Evolutionary conservation across 1,140 invertebrate species (phyloP).

Genomic region (Lepidurus packardi): DNA sequence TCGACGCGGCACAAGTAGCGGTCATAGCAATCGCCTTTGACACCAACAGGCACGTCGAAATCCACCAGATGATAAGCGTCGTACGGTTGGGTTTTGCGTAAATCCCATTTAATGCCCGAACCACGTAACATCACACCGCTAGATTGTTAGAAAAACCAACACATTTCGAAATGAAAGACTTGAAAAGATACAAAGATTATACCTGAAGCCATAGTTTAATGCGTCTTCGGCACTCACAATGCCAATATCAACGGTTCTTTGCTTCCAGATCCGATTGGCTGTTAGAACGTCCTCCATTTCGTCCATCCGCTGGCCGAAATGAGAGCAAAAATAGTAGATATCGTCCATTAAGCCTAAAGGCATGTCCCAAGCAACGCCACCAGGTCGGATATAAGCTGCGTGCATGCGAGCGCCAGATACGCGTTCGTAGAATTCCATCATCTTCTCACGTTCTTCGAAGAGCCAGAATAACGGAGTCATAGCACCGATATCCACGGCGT

Average conservation of each 20-base stretch:
- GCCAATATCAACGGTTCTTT: slow-evolving; percentile 82
- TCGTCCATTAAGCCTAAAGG: slow-evolving; percentile 93
- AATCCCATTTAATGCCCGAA: slow-evolving; percentile 97
- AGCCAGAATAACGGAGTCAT: slow-evolving; percentile 98
- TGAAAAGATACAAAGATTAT: too few species aligned
- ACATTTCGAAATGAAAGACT: too few species aligned
- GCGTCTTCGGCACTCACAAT: slow-evolving; percentile 83
- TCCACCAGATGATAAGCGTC: slow-evolving; percentile 90
- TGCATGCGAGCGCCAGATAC: slow-evolving; percentile 96
- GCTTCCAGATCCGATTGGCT: slow-evolving; percentile 87
- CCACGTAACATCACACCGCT: slow-evolving; percentile 94
- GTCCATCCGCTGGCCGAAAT: slow-evolving; percentile 82
- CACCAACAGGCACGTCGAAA: slow-evolving; percentile 94
- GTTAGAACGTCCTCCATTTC: slow-evolving; percentile 92
- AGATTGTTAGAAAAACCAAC: too few species aligned
- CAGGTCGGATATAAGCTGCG: slow-evolving; percentile 89
- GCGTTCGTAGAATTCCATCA: slow-evolving; percentile 71
- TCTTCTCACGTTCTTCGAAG: slow-evolving; percentile 96
- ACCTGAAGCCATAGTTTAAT: slow-evolving; percentile 84
- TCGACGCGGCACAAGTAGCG: slow-evolving; percentile 90
- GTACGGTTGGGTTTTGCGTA: slow-evolving; percentile 90
- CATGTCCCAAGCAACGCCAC: slow-evolving; percentile 81
- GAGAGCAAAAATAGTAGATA: slow-evolving; percentile 79
- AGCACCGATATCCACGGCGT: slow-evolving; percentile 88
- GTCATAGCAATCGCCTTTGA: slow-evolving; percentile 92